Base-by-base conservation (phyloP, 1,140 invertebrate species). In the Agrypnia vestita region DNA sequence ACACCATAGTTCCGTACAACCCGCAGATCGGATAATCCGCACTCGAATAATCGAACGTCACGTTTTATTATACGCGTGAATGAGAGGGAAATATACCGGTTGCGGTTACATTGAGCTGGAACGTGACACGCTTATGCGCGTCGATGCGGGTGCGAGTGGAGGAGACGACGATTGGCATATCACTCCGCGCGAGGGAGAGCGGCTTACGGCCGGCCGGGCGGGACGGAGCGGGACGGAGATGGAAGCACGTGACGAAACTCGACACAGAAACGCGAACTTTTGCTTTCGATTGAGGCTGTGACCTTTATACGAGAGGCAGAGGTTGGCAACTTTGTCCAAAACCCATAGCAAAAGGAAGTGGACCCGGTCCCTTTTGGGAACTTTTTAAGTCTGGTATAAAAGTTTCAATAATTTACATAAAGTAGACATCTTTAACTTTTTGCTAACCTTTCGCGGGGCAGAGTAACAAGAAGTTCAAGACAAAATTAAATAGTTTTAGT, bases 251-350 rank as follows among this genome's bases (percentile, higher is more conserved):
- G 81, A 82, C 78, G 81, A 75, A 82, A 82, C 73, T 49, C 49
- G 72, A 74, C 62, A 76, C 67, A 77, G 62, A 82, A 82, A 82
- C 43, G 69, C 59, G 75, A 82, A 82, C 81, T 82, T 80, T 82
- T 82, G 81, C 78, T 82, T 82, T 82, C 81, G 56, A 82, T 79
- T 69, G 74, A 74, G 81, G 81, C 81, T 82, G 78, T 67, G 81
- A 82, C 81, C 81, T 82, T 82, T 82, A 72, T 44, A 13, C 61
- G 13, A 13, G 17, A 13, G 13, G 12, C 55, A 59, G 55, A 59
- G 55, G 55, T 21, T 21, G 55, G 1, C 55, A 59, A 59, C 55
- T 8, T 15, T 19, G 21, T n/a, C 21, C 17, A 59, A 59, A 15
- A 7, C 0, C 17, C 17, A 17, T 6, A 59, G 17, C 17, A 12